phyloP scores from a whole-genome alignment of 2,888 invertebrate genomes.

The Trichogramma dendrolimi region DNA sequence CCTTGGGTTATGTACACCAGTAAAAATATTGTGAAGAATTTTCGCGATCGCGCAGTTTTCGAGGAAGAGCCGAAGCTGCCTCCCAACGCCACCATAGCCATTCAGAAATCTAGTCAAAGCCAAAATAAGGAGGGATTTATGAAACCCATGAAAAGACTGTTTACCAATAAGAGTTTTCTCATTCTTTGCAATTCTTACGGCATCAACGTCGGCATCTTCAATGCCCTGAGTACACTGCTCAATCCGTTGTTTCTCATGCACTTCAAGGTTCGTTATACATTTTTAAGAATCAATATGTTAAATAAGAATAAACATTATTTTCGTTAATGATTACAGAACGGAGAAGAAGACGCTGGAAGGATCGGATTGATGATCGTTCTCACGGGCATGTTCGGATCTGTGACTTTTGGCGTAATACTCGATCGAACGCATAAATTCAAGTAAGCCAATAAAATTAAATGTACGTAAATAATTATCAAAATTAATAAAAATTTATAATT shows the following conservation, averaged over 20 bases:
- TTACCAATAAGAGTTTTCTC: slow-evolving; percentile 57
- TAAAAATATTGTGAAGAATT: not conserved
- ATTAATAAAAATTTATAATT: not conserved
- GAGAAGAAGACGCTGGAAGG: slow-evolving; percentile 58
- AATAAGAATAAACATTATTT: not conserved
- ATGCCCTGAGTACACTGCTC: slow-evolving; percentile 65
- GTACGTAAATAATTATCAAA: not conserved
- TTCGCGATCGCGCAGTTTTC: slow-evolving; percentile 55
- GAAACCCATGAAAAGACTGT: slow-evolving; percentile 53
- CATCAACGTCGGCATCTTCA: slow-evolving; percentile 69
- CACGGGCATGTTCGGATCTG: slow-evolving; percentile 62
- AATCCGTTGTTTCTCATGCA: slow-evolving; percentile 52
- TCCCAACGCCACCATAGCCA: slow-evolving; percentile 52
- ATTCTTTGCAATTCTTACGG: slow-evolving; percentile 63
- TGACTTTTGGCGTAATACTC: slow-evolving; percentile 61
- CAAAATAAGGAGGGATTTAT: slow-evolving; percentile 34
- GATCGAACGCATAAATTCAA: slow-evolving; percentile 66
- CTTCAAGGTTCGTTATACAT: slow-evolving; percentile 47
- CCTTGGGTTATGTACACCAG: not conserved
- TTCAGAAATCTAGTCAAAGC: slow-evolving; percentile 36
- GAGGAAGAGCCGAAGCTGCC: slow-evolving; percentile 57
- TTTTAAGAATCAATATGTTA: too few species aligned
- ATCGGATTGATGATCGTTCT: slow-evolving; percentile 63
- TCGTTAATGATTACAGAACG: slow-evolving; percentile 54
- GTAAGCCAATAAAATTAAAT: slow-evolving; percentile 47